phyloP scores from a whole-genome alignment of 2,113 vertebrate species.

The Muntiacus reevesi region DNA sequence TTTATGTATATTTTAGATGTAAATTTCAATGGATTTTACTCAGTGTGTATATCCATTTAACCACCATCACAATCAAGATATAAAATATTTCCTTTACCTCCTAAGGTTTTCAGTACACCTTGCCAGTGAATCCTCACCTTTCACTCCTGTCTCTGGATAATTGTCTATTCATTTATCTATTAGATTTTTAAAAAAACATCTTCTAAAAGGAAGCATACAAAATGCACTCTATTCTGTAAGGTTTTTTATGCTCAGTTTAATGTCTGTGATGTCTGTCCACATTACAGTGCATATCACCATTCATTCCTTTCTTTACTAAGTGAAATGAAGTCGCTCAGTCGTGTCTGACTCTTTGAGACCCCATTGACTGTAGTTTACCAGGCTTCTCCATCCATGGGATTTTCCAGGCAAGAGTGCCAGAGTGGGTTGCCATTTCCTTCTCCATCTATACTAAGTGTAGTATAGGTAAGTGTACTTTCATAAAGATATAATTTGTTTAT shows the following conservation, averaged over 20 bases:
- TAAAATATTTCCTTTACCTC: not conserved
- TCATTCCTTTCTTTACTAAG: not conserved
- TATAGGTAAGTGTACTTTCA: not conserved
- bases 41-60: not conserved
- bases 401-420: not conserved
- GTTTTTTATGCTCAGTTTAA: not conserved
- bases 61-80: not conserved
- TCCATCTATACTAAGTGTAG: not conserved
- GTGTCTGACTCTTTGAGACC: rapidly evolving
- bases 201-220: not conserved
- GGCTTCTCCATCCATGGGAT: not conserved
- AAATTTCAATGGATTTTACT: not conserved
- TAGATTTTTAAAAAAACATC: not conserved
- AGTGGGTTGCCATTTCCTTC: not conserved
- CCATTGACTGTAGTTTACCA: not conserved
- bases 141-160: not conserved
- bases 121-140: not conserved
- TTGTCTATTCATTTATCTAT: not conserved
- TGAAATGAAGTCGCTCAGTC: not conserved
- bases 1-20: not conserved
- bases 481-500: not conserved
- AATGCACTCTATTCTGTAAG: not conserved
- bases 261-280: not conserved
- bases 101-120: not conserved
- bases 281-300: not conserved